A percentile compares a stretch with the other conserved stretches of the same genome.
phyloP scores from a whole-genome alignment of 2,888 invertebrate genomes.

The Chrysotoxum bicinctum region DNA sequence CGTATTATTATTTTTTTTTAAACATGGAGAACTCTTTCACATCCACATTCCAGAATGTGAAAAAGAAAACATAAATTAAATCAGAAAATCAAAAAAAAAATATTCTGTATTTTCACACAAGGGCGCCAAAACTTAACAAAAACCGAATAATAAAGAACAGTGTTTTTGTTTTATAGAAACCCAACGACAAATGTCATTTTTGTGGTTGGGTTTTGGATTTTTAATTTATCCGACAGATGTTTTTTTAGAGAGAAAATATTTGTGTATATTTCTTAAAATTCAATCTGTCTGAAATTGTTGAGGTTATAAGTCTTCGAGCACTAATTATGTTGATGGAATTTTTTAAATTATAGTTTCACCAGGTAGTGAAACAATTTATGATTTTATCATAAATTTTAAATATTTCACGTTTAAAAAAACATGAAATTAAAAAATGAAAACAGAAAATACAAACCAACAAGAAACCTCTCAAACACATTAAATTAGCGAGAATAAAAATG shows the following conservation, averaged over 20 bases:
- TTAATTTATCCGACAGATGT: constrained; percentile 31
- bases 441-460: background rate
- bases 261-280: constrained; percentile 32
- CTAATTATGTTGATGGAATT: constrained; percentile 27
- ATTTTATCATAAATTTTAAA: constrained; percentile 37
- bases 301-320: constrained; percentile 27
- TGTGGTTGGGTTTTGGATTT: constrained; percentile 21
- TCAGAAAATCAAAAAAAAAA: constrained; percentile 6
- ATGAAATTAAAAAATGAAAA: background rate
- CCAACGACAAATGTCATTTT: constrained; percentile 11
- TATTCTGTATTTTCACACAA: constrained; percentile 31
- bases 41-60: constrained; percentile 52
- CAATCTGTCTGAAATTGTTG: constrained; percentile 18
- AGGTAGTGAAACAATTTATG: constrained; percentile 61
- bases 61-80: background rate
- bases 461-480: background rate
- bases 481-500: constrained; percentile 15
- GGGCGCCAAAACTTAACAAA: constrained; percentile 20
- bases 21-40: constrained; percentile 66
- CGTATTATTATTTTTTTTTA: background rate
- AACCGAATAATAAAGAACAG: background rate
- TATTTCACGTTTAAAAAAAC: constrained; percentile 11
- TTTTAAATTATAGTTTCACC: constrained; percentile 21
- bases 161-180: background rate
- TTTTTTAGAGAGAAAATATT: background rate